Base-by-base conservation (phyloP, 2,113 vertebrate genomes). In the Embiotoca jacksoni region DNA sequence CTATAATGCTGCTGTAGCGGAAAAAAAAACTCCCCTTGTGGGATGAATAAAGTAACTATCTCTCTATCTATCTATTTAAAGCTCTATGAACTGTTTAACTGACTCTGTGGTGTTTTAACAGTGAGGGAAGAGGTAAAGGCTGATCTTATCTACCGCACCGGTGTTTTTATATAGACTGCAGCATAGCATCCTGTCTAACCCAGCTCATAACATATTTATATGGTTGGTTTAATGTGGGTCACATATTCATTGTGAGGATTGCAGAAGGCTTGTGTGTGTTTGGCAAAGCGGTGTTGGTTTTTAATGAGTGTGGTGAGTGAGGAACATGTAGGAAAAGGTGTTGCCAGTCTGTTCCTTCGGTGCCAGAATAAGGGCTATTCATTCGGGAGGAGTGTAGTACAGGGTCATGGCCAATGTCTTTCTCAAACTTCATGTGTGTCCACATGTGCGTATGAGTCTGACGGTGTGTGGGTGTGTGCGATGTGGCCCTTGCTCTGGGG, bases 81-180 rank as follows among this genome's bases (percentile, higher is more conserved):
- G 50, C 72, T 76, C 59, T 13, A 60, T 44, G 61, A 69, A 74
- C 78, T 80, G 13, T 70, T 89, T 72, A 69, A 82, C 15, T 49
- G 49, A 75, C 80, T 80, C 32, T 5, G 5, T 39, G n/a, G 52
- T 44, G 47, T 56, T 80, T 87, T 85, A 86, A 84, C 82, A 73
- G 6, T 64, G 68, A 61, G 35, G 6, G 37, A 30, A 77, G 61
- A 68, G 64, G 72, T 75, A 23, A 89, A 82, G 79, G 77, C 57
- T 2, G 76, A 88, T 87, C 69, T 82, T 88, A 88, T 92, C 91
- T 74, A 35, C 53, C 53, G 73, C 71, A 58, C 60, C 66, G n/a
- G 63, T 41, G 79, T 86, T 87, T 71, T 91, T 90, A 88, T 82
- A 91, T 90, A 49, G 71, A 52, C 73, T 63, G 67, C 58, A 7